Evolutionary conservation across 2,797 vertebrate genomes (phyloP).

Genomic region (Neosilurus mollespiculum): DNA sequence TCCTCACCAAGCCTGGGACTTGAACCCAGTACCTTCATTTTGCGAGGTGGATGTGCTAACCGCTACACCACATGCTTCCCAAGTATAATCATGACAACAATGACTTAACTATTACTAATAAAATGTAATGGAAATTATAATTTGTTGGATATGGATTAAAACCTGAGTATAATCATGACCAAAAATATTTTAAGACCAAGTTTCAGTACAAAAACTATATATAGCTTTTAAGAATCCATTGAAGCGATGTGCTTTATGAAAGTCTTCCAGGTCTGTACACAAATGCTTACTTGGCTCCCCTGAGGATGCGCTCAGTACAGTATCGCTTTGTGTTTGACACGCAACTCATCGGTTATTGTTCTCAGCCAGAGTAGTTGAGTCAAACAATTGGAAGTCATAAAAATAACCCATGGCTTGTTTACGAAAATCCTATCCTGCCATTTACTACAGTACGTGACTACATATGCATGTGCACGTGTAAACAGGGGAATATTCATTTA

Average conservation of each 20-base stretch:
- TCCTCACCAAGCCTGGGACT: no score
- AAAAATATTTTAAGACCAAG: neutral
- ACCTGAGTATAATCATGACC: neutral
- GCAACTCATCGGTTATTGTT: conserved; percentile 38
- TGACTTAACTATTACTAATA: no score
- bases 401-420: conserved; percentile 52
- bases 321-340: conserved; percentile 51
- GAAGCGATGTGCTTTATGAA: neutral
- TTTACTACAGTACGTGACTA: conserved; percentile 48
- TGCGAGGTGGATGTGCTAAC: no score
- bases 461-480: conserved; percentile 35
- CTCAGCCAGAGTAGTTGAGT: conserved; percentile 38
- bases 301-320: conserved; percentile 37
- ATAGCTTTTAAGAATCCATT: neutral
- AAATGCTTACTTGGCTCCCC: conserved; percentile 26
- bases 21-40: no score
- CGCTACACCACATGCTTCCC: no score
- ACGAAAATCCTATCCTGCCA: conserved; percentile 41
- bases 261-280: conserved; percentile 1
- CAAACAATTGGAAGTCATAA: conserved; percentile 41
- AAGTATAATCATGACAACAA: no score
- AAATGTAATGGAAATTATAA: neutral
- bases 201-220: neutral
- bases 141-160: neutral
- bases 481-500: conserved; percentile 31